phyloP scores from a whole-genome alignment of 2,797 vertebrate genomes.

The Antrozous pallidus region DNA sequence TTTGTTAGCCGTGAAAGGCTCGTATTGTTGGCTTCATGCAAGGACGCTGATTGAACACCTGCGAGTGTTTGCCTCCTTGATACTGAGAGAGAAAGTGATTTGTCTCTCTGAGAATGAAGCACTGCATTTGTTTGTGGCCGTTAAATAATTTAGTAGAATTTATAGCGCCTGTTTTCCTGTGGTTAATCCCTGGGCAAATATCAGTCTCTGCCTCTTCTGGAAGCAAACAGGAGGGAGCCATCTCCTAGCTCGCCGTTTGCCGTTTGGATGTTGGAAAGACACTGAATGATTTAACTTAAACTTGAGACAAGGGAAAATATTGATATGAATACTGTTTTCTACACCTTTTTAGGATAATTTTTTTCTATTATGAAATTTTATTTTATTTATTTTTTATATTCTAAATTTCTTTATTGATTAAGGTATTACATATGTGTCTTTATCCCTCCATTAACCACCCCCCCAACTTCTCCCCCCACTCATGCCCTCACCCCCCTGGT shows the following conservation, averaged over 20 bases:
- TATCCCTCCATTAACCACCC: too few species aligned
- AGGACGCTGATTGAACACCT: not conserved
- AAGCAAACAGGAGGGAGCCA: not conserved
- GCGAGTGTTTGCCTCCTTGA: constrained; percentile 20
- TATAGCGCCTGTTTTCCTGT: not conserved
- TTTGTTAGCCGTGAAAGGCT: constrained; percentile 6
- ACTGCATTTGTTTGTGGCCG: constrained; percentile 9
- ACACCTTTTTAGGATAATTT: too few species aligned
- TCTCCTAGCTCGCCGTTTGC: constrained; percentile 11
- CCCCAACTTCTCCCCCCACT: too few species aligned
- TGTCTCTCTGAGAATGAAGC: constrained; percentile 25
- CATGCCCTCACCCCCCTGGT: too few species aligned
- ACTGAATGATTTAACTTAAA: not conserved
- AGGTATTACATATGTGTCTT: too few species aligned
- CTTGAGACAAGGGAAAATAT: not conserved
- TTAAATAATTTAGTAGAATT: constrained; percentile 58
- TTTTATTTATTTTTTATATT: too few species aligned
- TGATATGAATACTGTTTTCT: not conserved
- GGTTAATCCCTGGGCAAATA: constrained; percentile 7
- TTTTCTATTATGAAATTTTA: too few species aligned
- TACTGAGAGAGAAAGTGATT: constrained; percentile 17
- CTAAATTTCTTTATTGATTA: too few species aligned
- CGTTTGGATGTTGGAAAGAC: not conserved
- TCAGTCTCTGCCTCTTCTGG: not conserved
- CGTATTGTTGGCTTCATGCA: constrained; percentile 11